Evolutionary conservation across 2,888 invertebrate genomes (phyloP), one percentile per base, ranked within the genome.

Genomic region (Xylocampa areola): DNA sequence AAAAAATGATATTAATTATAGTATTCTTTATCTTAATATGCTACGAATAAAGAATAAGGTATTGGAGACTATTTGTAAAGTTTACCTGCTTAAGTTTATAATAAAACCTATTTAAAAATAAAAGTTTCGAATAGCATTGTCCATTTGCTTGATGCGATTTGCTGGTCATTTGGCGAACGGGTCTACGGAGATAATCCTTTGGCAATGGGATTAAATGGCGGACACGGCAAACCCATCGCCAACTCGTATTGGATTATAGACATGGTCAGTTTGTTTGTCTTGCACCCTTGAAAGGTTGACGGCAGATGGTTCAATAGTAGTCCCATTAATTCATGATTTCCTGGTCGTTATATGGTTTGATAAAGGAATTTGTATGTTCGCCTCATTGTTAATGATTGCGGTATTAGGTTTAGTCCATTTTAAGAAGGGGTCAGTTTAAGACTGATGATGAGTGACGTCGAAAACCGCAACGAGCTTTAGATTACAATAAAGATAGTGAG

Each of bases 151-250:
- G 51, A 74, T 71, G 58, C 27, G 45, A 60, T 70, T 54, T 54
- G 74, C 58, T 79, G 82, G 82, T 81, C 86, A 88, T 82, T 84
- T 82, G 44, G 57, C 60, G 63, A 65, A 47, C 45, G 57, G 45
- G 52, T 44, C 49, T 54, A 37, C 27, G 35, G 53, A 76, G 84
- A 84, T 92, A 89, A 92, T 90, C 92, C 92, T 59, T 19, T 50
- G 13, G 61, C 77, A 86, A 91, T 84, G 61, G 88, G 91, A 92
- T 93, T 92, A 90, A 53, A 36, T 50, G 44, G 36, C 73, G 84
- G 83, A 92, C 92, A 90, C 64, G 88, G 79, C 76, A 88, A 87
- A 86, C 80, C 84, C 91, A 91, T 92, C 86, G 68, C 51, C 50
- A 44, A 44, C 60, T 40, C 50, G 64, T 85, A 89, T 88, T 81